phyloP scores from a whole-genome alignment of 92 coral and sea anemone species.

The Epizoanthus rinbou region DNA sequence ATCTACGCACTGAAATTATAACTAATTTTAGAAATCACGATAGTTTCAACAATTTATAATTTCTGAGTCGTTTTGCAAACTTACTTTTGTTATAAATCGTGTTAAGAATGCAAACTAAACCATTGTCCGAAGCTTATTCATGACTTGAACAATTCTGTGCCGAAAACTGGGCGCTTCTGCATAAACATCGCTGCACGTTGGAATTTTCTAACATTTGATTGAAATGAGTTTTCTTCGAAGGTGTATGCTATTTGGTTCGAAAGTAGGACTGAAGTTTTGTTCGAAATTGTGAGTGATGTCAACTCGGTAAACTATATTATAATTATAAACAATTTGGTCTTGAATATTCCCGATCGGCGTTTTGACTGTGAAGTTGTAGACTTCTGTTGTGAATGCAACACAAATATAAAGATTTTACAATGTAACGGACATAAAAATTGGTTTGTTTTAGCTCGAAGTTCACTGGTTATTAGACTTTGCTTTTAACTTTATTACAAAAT shows the following conservation, averaged over 20 bases:
- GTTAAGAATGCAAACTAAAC: not conserved
- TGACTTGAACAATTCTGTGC: conserved; percentile 16
- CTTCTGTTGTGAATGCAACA: not conserved
- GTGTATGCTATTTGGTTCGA: conserved; percentile 24
- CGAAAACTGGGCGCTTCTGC: conserved; percentile 13
- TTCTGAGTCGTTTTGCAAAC: conserved; percentile 13
- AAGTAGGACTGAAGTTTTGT: conserved; percentile 20
- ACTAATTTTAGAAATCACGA: conserved; percentile 1
- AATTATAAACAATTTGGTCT: conserved; percentile 21
- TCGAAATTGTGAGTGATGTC: conserved; percentile 21
- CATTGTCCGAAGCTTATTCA: not conserved
- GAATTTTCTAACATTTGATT: conserved; percentile 19
- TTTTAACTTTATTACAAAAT: conserved; percentile 13
- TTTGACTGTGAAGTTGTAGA: conserved; percentile 13
- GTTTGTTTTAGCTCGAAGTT: conserved; percentile 20
- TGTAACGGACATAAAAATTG: too few relatives aligned
- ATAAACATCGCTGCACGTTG: not conserved
- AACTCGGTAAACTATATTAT: conserved; percentile 3
- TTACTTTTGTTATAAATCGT: not conserved
- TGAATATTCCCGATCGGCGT: conserved; percentile 28
- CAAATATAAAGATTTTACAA: conserved; percentile 25
- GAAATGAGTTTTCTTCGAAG: conserved; percentile 28
- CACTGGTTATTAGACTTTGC: conserved; percentile 4
- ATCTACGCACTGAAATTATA: conserved; percentile 9
- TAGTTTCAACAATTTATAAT: conserved; percentile 11